Evolutionary conservation across 2,888 invertebrate species (phyloP).

Genomic region (Pardosa pseudoannulata): DNA sequence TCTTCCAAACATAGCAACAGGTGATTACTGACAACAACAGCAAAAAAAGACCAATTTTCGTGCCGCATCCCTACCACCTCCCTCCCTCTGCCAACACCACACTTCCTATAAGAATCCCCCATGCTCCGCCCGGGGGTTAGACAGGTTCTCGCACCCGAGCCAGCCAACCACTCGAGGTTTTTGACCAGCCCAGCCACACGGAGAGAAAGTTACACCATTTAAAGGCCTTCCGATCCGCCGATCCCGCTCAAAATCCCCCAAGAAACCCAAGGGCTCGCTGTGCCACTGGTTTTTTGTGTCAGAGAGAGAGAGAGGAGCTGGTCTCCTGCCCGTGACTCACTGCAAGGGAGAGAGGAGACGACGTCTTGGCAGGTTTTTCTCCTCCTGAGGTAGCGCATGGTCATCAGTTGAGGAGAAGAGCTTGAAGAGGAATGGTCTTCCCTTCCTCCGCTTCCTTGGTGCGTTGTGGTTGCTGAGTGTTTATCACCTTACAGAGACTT

Average conservation of each 20-base stretch:
- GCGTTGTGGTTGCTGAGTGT: too few relatives aligned
- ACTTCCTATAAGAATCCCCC: constrained; percentile 1
- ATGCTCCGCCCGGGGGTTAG: constrained; percentile 8
- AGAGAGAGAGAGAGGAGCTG: constrained; percentile 18
- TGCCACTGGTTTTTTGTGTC: constrained; percentile 59
- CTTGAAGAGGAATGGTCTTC: background rate
- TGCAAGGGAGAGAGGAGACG: too few relatives aligned
- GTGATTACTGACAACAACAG: background rate
- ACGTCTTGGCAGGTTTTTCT: background rate
- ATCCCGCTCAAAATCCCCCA: background rate
- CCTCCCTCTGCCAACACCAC: background rate
- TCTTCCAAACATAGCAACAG: too few relatives aligned
- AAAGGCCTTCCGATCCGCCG: background rate
- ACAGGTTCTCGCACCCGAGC: background rate
- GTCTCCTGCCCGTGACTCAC: constrained; percentile 24
- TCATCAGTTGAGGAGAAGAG: background rate
- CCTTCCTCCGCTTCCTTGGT: too few relatives aligned
- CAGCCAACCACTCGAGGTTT: background rate
- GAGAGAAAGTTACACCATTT: constrained; percentile 26
- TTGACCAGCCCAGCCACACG: constrained; percentile 15
- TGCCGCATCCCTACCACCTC: background rate
- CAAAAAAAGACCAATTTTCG: background rate
- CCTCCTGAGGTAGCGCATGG: background rate
- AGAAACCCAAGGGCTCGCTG: constrained; percentile 13
- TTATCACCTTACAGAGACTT: too few relatives aligned